phyloP scores from a whole-genome alignment of 2,113 vertebrate genomes.

The Fulmarus glacialis region DNA sequence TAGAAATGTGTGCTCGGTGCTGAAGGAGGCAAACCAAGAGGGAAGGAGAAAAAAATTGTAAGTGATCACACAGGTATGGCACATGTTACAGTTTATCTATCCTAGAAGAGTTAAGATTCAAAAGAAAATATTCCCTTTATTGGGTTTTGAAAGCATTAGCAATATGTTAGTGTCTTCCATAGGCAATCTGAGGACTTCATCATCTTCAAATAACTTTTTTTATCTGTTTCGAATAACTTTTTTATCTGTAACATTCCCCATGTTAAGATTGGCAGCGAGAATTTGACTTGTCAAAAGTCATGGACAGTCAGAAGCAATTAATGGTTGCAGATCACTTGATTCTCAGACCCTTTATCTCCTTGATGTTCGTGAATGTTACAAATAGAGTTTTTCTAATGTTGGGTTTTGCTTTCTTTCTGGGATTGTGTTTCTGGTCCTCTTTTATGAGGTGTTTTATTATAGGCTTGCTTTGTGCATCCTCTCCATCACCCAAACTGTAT shows the following conservation, averaged over 20 bases:
- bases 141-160: background rate
- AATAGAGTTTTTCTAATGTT: background rate
- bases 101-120: background rate
- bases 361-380: background rate
- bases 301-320: background rate
- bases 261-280: background rate
- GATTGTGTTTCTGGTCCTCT: background rate
- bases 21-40: background rate
- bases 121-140: background rate
- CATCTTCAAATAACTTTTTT: background rate
- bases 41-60: background rate
- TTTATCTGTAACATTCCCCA: background rate
- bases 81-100: background rate
- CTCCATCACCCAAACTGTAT: background rate
- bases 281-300: background rate
- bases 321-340: background rate
- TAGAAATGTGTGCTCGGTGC: background rate
- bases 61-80: background rate
- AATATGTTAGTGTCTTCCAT: background rate
- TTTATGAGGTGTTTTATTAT: constrained; percentile 51
- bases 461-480: background rate
- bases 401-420: background rate
- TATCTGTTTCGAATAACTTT: background rate
- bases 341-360: background rate
- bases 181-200: background rate